Evolutionary conservation across 2,888 invertebrate species (phyloP).

Genomic region (Sipha maydis): DNA sequence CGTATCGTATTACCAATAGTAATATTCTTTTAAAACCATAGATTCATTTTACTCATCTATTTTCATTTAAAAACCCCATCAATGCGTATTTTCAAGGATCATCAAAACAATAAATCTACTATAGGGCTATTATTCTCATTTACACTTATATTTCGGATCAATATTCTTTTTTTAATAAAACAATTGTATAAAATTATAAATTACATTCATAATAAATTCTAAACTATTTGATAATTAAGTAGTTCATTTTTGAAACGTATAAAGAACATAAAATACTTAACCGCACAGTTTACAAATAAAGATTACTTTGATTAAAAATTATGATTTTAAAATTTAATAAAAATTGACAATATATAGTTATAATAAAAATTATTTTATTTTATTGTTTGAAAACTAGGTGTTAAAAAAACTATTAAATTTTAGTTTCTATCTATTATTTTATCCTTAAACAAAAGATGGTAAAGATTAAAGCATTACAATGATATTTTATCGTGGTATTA

Average conservation of each 20-base stretch:
- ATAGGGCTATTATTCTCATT: not conserved
- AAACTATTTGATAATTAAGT: not conserved
- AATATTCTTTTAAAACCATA: not conserved
- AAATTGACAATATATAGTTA: not conserved
- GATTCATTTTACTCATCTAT: not conserved
- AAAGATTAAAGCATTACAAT: no score
- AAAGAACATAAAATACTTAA: not conserved
- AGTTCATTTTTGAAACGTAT: not conserved
- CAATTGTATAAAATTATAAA: not conserved
- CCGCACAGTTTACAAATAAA: not conserved
- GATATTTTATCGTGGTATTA: no score
- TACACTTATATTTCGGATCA: not conserved
- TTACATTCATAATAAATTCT: not conserved
- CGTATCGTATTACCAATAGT: no score
- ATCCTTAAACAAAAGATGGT: no score
- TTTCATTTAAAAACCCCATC: not conserved
- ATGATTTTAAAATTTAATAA: not conserved
- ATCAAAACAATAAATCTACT: not conserved
- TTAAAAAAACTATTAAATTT: not conserved
- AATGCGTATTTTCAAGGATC: conserved; percentile 14
- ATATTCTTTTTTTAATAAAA: not conserved
- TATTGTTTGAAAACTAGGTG: not conserved
- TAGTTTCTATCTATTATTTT: no score
- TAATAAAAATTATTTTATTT: not conserved
- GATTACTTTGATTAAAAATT: not conserved